phyloP scores from a whole-genome alignment of 2,113 vertebrate genomes.

The Chloroceryle aenea region DNA sequence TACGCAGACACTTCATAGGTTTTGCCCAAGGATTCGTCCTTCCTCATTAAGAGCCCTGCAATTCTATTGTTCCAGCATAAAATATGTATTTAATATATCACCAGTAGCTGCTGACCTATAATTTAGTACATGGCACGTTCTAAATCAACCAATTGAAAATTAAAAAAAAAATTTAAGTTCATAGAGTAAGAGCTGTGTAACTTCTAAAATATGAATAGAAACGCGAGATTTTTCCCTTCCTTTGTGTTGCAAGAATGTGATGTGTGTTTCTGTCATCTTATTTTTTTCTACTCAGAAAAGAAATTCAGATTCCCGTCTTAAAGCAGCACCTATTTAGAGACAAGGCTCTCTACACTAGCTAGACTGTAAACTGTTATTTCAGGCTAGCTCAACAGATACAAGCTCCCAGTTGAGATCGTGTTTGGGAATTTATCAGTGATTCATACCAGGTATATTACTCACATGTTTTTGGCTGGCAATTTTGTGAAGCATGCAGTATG shows the following conservation, averaged over 20 bases:
- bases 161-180: not conserved
- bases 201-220: slow-evolving; percentile 1
- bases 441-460: slow-evolving; percentile 44
- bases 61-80: not conserved
- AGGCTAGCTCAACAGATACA: slow-evolving; percentile 59
- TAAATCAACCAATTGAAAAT: not conserved
- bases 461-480: slow-evolving; percentile 20
- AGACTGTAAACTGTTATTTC: slow-evolving; percentile 51
- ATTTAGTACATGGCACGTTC: not conserved
- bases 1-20: not conserved
- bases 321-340: slow-evolving; percentile 61
- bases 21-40: not conserved
- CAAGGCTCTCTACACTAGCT: slow-evolving; percentile 48
- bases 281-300: slow-evolving; percentile 50
- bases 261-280: slow-evolving; percentile 49
- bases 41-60: not conserved
- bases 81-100: not conserved
- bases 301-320: slow-evolving; percentile 60
- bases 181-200: not conserved
- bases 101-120: not conserved
- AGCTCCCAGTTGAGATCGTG: slow-evolving; percentile 40
- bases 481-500: slow-evolving; percentile 37
- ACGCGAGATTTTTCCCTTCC: not conserved
- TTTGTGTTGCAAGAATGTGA: slow-evolving; percentile 51
- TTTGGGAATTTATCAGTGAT: slow-evolving; percentile 55